phyloP scores from a whole-genome alignment of 2,797 vertebrate genomes.

The Phalanger gymnotis region DNA sequence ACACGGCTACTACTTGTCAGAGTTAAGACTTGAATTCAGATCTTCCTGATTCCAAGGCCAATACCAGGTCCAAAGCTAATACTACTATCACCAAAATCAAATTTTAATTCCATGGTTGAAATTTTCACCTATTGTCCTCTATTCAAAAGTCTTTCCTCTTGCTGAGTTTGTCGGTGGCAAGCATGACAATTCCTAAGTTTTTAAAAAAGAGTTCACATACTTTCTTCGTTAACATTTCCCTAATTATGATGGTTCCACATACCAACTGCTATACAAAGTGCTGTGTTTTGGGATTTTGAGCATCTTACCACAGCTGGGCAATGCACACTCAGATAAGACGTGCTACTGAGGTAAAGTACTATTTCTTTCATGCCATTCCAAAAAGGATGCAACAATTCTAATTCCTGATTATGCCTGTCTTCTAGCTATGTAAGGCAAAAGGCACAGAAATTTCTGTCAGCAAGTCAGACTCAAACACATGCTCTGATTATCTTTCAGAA shows the following conservation, averaged over 20 bases:
- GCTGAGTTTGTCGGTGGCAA: background rate
- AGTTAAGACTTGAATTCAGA: background rate
- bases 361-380: background rate
- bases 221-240: background rate
- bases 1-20: background rate
- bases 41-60: background rate
- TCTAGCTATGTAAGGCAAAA: accelerated
- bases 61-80: background rate
- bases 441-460: accelerated
- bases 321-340: background rate
- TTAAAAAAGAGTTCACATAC: background rate
- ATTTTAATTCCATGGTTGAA: background rate
- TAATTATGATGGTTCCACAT: background rate
- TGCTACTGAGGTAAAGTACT: no score
- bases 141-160: background rate
- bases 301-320: no score
- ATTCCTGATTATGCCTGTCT: background rate
- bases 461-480: background rate
- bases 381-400: background rate
- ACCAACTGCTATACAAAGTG: background rate
- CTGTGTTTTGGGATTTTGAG: background rate
- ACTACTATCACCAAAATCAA: background rate
- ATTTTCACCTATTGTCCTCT: background rate
- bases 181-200: background rate
- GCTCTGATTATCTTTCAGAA: background rate